Percentiles rank a stretch among this genome's conserved stretches.
These are phyloP conservation scores for Mastomys coucha DNA, from an alignment of 2,113 vertebrate genomes.

Conservation along the genomic window DNA sequence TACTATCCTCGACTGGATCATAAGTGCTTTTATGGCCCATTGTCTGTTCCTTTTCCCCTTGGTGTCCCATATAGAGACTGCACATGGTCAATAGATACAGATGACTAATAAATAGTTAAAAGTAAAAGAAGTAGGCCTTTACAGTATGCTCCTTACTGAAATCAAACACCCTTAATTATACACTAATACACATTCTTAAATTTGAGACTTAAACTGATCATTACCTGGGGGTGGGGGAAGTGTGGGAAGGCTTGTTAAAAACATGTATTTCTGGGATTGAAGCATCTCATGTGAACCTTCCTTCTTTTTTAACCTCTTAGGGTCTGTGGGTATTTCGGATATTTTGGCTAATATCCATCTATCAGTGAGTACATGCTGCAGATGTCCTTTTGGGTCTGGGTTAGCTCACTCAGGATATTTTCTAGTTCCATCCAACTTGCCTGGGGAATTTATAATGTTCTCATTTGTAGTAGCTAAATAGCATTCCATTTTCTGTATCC, in stretches of 20 bases:
- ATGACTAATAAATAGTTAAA: conserved; percentile 10
- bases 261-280: background rate
- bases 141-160: background rate
- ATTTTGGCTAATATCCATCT: too few relatives aligned
- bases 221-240: background rate
- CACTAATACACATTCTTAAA: conserved; percentile 11
- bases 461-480: too few relatives aligned
- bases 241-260: background rate
- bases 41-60: background rate
- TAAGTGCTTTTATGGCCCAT: background rate
- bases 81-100: background rate
- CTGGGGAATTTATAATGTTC: too few relatives aligned
- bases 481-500: too few relatives aligned
- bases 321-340: too few relatives aligned
- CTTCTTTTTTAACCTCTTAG: too few relatives aligned
- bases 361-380: too few relatives aligned
- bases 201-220: background rate
- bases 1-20: background rate
- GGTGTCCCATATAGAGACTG: background rate
- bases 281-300: too few relatives aligned
- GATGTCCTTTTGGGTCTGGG: too few relatives aligned
- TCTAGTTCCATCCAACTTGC: too few relatives aligned
- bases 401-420: too few relatives aligned
- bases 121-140: background rate
- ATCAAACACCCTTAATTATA: background rate